Conservation (phyloP, 2,113 vertebrate species). For the Chaetops frenatus region DNA sequence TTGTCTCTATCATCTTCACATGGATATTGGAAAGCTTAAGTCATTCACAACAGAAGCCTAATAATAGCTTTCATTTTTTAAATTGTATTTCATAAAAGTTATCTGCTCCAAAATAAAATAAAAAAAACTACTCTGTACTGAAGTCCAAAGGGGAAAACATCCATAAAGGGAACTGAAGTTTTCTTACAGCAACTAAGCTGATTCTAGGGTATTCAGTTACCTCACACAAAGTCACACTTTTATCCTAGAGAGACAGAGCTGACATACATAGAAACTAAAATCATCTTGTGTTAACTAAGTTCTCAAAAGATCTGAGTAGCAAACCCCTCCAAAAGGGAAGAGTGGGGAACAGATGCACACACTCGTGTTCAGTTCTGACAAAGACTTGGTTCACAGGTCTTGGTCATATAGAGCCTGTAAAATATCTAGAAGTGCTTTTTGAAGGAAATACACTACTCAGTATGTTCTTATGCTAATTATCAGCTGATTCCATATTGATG, state of each 20-base stretch:
- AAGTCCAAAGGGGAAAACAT: not conserved
- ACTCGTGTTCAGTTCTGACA: not conserved
- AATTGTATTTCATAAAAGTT: not conserved
- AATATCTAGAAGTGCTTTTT: not conserved
- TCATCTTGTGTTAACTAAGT: not conserved
- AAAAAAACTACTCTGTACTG: not conserved
- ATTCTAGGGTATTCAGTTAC: not conserved
- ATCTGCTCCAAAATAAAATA: not conserved
- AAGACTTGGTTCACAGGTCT: not conserved
- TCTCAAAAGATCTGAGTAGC: not conserved
- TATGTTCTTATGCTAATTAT: not conserved
- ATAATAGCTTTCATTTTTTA: not conserved
- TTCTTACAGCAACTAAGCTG: not conserved
- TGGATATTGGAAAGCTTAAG: not conserved
- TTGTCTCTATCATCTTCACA: not conserved
- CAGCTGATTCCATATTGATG: not conserved
- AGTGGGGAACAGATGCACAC: not conserved
- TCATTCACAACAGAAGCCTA: not conserved
- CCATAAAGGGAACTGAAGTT: not conserved
- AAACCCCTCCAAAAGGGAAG: not conserved
- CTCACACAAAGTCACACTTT: not conserved
- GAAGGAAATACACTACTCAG: not conserved
- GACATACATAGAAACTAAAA: not conserved
- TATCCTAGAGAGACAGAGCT: not conserved
- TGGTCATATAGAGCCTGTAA: not conserved